These are phyloP conservation scores for Lateolabrax maculatus DNA, from an alignment of 2,797 vertebrate species.

Conservation along the genomic window DNA sequence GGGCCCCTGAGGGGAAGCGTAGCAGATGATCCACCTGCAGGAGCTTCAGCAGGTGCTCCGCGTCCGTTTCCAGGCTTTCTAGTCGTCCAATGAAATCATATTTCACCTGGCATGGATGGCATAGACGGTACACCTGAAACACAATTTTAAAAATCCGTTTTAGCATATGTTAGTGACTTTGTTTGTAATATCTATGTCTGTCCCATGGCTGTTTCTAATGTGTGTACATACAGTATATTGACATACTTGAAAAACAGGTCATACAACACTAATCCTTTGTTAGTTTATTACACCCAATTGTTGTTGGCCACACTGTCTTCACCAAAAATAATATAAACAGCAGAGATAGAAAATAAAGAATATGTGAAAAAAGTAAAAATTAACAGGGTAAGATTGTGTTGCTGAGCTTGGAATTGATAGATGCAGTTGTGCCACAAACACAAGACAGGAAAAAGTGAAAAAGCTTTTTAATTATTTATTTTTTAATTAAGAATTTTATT, in stretches of 20 bases:
- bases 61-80: constrained; percentile 94
- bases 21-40: constrained; percentile 91
- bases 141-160: constrained; percentile 13
- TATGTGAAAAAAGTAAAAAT: neutral
- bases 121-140: constrained; percentile 87
- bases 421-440: neutral
- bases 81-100: constrained; percentile 96
- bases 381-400: neutral
- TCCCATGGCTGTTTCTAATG: neutral
- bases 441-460: neutral
- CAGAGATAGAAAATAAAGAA: neutral
- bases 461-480: too few relatives aligned
- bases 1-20: constrained; percentile 91
- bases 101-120: constrained; percentile 97
- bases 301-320: neutral
- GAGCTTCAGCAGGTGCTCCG: constrained; percentile 90
- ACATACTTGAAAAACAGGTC: neutral
- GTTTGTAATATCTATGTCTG: neutral
- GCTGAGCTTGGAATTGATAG: neutral
- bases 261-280: neutral
- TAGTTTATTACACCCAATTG: neutral
- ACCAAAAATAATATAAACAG: neutral
- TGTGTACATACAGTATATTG: neutral
- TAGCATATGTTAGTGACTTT: neutral
- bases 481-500: neutral